phyloP scores from a whole-genome alignment of 2,113 vertebrate genomes.

The Dipodomys spectabilis region DNA sequence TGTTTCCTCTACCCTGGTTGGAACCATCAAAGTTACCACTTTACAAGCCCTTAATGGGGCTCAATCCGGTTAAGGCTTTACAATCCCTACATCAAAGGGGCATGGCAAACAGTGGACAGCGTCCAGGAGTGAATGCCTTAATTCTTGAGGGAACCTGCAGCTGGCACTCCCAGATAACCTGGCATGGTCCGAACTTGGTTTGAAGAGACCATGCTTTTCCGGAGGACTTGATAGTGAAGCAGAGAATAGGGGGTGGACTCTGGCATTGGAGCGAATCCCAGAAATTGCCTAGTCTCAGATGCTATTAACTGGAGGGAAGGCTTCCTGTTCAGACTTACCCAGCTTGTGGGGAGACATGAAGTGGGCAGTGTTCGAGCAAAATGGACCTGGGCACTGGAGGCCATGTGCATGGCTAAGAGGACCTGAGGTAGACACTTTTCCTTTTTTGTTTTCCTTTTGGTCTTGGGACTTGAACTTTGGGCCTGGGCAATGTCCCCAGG shows the following conservation, averaged over 20 bases:
- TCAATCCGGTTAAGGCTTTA: constrained; percentile 61
- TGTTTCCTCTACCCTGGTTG: constrained; percentile 33
- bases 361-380: neutral
- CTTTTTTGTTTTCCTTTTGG: too few relatives aligned
- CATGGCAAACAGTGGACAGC: constrained; percentile 69
- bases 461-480: too few relatives aligned
- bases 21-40: constrained; percentile 75
- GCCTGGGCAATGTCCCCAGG: neutral
- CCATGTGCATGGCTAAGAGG: too few relatives aligned
- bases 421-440: too few relatives aligned
- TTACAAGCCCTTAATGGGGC: constrained; percentile 72
- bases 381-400: neutral
- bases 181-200: neutral
- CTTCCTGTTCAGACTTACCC: neutral
- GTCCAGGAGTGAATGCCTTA: constrained; percentile 47
- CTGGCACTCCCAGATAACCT: constrained; percentile 14
- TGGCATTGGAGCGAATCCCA: neutral
- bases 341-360: neutral
- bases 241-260: neutral
- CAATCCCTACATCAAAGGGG: constrained; percentile 72
- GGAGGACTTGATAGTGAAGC: neutral
- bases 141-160: constrained; percentile 16
- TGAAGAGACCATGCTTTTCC: neutral
- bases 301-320: neutral
- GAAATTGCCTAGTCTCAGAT: neutral